Evolutionary conservation across 1,140 invertebrate genomes (phyloP).

Genomic region (Brachionus calyciflorus): DNA sequence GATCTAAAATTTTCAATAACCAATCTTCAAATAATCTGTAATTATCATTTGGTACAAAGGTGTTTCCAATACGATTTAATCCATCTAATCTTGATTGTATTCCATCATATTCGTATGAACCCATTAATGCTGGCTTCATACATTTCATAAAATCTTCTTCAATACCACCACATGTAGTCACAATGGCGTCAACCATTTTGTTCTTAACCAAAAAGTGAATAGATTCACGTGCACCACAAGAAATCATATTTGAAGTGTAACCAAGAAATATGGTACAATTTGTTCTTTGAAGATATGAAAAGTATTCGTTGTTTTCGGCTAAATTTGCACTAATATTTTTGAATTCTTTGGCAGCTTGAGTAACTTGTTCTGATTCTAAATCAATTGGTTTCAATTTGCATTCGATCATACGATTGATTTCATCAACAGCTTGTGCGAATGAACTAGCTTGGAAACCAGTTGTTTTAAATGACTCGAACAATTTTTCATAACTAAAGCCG

Average conservation of each 20-base stretch:
- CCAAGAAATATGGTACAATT: conserved; percentile 84
- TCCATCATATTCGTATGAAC: conserved; percentile 79
- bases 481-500: neutral
- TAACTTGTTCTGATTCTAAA: neutral
- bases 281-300: neutral
- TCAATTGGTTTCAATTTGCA: conserved; percentile 3
- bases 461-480: conserved; percentile 31
- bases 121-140: conserved; percentile 84
- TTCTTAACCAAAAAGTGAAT: conserved; percentile 79
- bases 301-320: neutral
- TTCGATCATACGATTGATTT: conserved; percentile 32
- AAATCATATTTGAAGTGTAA: conserved; percentile 96
- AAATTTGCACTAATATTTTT: neutral
- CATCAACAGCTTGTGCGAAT: conserved; percentile 29
- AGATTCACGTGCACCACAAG: conserved; percentile 85
- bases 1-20: conserved; percentile 87
- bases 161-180: conserved; percentile 93
- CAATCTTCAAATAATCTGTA: conserved; percentile 98
- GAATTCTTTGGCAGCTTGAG: conserved; percentile 18
- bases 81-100: conserved; percentile 74
- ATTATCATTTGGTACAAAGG: conserved; percentile 95
- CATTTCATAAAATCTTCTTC: conserved; percentile 99
- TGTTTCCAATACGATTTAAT: conserved; percentile 94
- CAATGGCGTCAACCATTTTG: conserved; percentile 88
- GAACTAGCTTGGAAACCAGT: conserved; percentile 43